Conservation (phyloP, 2,888 invertebrate species). For the Troides helena region DNA sequence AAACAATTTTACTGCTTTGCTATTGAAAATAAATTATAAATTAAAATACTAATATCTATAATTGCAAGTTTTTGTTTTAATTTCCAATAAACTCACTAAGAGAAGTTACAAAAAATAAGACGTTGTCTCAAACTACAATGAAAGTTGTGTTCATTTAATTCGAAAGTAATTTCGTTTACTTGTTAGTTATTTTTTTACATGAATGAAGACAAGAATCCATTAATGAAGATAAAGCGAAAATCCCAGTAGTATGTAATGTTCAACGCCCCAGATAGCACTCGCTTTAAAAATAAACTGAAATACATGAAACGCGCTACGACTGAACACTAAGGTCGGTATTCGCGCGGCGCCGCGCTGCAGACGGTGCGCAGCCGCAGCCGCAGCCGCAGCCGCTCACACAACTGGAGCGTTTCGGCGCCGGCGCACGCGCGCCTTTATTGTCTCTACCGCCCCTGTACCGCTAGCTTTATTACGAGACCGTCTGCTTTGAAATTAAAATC, state of each 20-base stretch:
- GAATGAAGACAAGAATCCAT: slow-evolving; percentile 26
- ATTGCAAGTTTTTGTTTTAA: too few species aligned
- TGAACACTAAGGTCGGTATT: slow-evolving; percentile 27
- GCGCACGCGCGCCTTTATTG: slow-evolving; percentile 59
- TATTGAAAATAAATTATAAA: slow-evolving; percentile 3
- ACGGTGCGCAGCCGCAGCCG: slow-evolving; percentile 32
- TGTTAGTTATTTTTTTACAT: slow-evolving; percentile 17
- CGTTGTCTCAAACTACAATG: neutral
- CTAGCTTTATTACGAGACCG: slow-evolving; percentile 48
- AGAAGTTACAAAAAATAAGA: neutral
- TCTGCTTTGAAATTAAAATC: slow-evolving; percentile 65
- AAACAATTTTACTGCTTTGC: neutral
- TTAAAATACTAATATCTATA: neutral
- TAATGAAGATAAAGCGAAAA: slow-evolving; percentile 20
- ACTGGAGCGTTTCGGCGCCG: slow-evolving; percentile 76
- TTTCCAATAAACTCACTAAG: neutral
- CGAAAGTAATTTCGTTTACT: slow-evolving; percentile 13
- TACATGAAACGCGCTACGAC: slow-evolving; percentile 8
- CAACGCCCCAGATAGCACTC: slow-evolving; percentile 16
- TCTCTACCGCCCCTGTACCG: slow-evolving; percentile 43
- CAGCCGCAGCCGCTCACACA: slow-evolving; percentile 33
- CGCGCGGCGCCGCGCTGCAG: slow-evolving; percentile 40
- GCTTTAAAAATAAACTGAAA: slow-evolving; percentile 24
- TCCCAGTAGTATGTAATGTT: slow-evolving; percentile 21
- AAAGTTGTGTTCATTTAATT: neutral